Evolutionary conservation across 2,888 invertebrate genomes (phyloP).

Genomic region (Argyresthia albistria): DNA sequence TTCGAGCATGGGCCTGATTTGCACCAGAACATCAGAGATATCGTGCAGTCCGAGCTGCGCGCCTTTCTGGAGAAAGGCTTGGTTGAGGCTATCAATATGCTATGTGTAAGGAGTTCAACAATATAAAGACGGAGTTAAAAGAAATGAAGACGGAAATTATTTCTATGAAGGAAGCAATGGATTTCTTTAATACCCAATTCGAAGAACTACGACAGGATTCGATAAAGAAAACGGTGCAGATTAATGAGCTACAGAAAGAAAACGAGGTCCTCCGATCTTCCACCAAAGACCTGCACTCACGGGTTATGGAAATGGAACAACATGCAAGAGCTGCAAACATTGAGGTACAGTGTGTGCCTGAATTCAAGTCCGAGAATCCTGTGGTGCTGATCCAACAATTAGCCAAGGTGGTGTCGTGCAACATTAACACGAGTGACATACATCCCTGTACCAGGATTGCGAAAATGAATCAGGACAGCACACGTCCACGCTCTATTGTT

Average conservation of each 20-base stretch:
- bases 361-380: not conserved
- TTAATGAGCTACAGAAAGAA: conserved; percentile 80
- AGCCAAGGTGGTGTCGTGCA: not conserved
- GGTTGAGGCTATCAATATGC: not conserved
- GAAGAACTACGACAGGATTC: not conserved
- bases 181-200: not conserved
- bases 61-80: too few relatives aligned
- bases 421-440: conserved; percentile 2
- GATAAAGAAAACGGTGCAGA: conserved; percentile 78
- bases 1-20: too few relatives aligned
- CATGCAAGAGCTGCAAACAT: not conserved
- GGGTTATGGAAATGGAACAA: not conserved
- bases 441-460: conserved; percentile 7
- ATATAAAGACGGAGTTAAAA: not conserved
- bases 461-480: conserved; percentile 6
- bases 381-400: not conserved
- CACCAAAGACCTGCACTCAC: not conserved
- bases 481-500: not conserved
- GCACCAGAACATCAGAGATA: too few relatives aligned
- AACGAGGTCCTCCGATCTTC: not conserved
- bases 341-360: not conserved
- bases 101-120: not conserved
- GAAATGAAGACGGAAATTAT: not conserved
- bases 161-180: not conserved
- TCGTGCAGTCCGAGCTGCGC: too few relatives aligned